A percentile compares a stretch with the other conserved stretches of the same genome.
Conservation (phyloP, 2,113 vertebrate species). For the Strigops habroptila region DNA sequence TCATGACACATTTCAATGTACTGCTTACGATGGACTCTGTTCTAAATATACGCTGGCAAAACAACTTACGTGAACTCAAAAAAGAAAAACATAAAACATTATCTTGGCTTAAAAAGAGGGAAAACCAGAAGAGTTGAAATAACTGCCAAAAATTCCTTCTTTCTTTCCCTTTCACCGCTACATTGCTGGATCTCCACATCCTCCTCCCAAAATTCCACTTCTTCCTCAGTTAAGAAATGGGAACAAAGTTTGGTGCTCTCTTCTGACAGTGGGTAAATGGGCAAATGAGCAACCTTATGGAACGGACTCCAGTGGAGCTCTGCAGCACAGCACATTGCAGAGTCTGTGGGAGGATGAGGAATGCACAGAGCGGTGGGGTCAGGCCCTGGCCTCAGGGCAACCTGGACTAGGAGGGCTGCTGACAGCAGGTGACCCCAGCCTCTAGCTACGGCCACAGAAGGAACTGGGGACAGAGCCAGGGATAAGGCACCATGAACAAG, state of each 20-base stretch:
- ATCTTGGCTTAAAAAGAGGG: conserved; percentile 32
- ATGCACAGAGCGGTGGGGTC: background rate
- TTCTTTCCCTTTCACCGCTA: background rate
- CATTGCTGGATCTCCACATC: background rate
- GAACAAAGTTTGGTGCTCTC: background rate
- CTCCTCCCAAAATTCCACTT: background rate
- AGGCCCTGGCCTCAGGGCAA: background rate
- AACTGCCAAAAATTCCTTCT: conserved; percentile 1
- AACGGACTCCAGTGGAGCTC: background rate
- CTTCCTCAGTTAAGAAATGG: background rate
- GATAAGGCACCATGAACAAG: background rate
- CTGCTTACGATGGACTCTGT: background rate
- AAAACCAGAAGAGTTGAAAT: conserved; percentile 20
- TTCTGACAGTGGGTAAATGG: background rate
- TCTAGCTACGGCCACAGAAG: background rate
- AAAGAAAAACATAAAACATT: conserved; percentile 13
- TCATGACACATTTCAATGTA: background rate
- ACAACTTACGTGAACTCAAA: conserved; percentile 11
- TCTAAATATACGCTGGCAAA: conserved; percentile 46
- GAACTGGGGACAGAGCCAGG: background rate
- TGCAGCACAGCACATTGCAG: accelerated
- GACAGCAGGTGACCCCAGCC: background rate
- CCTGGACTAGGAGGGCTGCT: accelerated
- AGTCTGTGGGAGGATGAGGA: background rate
- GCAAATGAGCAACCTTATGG: accelerated